Evolutionary conservation across 2,797 vertebrate species (phyloP).

Genomic region (Artibeus jamaicensis): DNA sequence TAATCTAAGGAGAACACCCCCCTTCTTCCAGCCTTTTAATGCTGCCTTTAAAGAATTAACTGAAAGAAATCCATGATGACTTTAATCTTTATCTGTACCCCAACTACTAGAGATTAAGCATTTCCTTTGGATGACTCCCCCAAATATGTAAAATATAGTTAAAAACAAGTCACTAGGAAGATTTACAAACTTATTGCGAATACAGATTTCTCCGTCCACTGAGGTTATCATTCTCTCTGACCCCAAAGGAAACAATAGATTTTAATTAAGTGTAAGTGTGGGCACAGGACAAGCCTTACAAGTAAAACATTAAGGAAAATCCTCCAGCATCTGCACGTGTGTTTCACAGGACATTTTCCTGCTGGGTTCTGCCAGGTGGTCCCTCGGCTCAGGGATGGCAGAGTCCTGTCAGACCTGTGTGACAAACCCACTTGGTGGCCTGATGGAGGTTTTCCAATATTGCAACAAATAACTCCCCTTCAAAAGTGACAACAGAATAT

Average conservation of each 20-base stretch:
- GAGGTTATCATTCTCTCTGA: neutral
- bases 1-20: neutral
- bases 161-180: neutral
- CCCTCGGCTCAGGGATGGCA: neutral
- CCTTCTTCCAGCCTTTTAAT: neutral
- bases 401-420: neutral
- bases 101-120: neutral
- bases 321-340: neutral
- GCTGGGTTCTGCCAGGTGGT: neutral
- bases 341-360: neutral
- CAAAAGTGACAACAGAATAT: neutral
- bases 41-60: slow-evolving; percentile 14
- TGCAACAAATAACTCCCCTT: neutral
- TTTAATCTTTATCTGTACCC: neutral
- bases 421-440: neutral
- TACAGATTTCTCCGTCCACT: neutral
- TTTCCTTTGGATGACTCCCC: neutral
- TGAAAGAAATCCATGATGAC: neutral
- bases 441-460: neutral
- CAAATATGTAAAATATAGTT: neutral
- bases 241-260: neutral
- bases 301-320: neutral
- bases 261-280: neutral
- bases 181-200: neutral
- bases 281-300: neutral